A percentile compares a stretch with the other conserved stretches of the same genome.
Conservation (phyloP, 1,140 invertebrate genomes). For the Drosophila funebris region DNA sequence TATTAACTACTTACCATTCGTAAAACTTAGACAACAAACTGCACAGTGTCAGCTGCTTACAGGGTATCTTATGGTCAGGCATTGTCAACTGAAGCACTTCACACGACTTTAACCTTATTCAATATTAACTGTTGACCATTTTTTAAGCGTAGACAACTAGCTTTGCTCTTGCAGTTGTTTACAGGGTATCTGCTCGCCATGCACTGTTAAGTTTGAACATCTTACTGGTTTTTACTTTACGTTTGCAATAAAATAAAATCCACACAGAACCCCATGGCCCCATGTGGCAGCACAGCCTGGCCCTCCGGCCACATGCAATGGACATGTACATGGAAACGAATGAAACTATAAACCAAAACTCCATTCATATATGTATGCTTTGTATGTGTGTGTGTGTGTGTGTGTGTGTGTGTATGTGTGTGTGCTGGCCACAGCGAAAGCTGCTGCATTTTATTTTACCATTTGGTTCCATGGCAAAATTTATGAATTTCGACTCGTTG, state of each 20-base stretch:
- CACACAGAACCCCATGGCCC: constrained; percentile 16
- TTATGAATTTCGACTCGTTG: constrained; percentile 54
- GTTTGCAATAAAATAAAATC: constrained; percentile 53
- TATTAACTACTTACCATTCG: too few species aligned
- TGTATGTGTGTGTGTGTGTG: constrained; percentile 7
- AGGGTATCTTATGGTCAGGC: too few species aligned
- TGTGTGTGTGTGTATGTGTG: constrained; percentile 55
- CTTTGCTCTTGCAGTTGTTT: not conserved
- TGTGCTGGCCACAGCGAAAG: constrained; percentile 26
- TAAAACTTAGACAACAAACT: too few species aligned
- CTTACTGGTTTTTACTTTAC: constrained; percentile 33
- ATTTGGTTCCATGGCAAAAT: constrained; percentile 45
- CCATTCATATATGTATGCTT: constrained; percentile 20
- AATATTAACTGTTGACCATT: not conserved
- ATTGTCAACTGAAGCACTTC: not conserved
- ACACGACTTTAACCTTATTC: not conserved
- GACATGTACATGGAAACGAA: constrained; percentile 51
- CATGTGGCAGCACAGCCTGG: constrained; percentile 30
- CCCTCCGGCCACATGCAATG: constrained; percentile 35
- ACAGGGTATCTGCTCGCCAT: not conserved
- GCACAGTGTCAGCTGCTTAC: too few species aligned
- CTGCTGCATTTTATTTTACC: constrained; percentile 52
- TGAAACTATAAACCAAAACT: constrained; percentile 62
- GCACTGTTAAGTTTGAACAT: not conserved
- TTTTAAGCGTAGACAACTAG: too few species aligned